Evolutionary conservation across 2,797 vertebrate genomes (phyloP).

Genomic region (Hypotaenidia okinawae): DNA sequence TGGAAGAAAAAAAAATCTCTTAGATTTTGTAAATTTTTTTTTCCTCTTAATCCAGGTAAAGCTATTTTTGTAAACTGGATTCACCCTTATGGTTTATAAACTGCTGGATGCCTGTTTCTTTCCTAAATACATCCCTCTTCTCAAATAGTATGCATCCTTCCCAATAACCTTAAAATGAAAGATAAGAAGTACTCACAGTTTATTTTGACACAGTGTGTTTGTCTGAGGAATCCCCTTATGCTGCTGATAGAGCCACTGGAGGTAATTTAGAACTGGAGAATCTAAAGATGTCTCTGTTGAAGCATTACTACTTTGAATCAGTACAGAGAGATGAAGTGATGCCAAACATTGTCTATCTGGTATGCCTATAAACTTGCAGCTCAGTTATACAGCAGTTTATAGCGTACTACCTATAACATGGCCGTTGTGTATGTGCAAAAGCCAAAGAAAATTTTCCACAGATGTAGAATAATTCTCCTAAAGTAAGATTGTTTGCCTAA

Average conservation of each 20-base stretch:
- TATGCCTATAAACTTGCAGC: neutral
- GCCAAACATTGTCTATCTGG: neutral
- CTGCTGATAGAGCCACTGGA: neutral
- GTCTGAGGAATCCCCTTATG: neutral
- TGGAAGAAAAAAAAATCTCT: neutral
- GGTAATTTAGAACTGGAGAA: neutral
- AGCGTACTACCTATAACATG: neutral
- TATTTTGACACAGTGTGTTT: neutral
- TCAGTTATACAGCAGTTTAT: neutral
- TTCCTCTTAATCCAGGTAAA: neutral
- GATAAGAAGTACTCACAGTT: neutral
- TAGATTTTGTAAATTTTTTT: neutral
- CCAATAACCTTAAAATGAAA: neutral
- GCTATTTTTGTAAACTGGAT: neutral
- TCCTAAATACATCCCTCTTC: neutral
- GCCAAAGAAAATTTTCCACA: neutral
- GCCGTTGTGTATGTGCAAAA: neutral
- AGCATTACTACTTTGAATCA: neutral
- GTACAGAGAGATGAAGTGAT: neutral
- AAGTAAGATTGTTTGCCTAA: neutral
- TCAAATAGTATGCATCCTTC: neutral
- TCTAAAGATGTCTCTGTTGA: neutral
- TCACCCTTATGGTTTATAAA: neutral
- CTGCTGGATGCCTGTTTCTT: neutral
- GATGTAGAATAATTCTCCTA: neutral